These are phyloP conservation scores for Acrocephalus scirpaceus DNA, from an alignment of 2,797 vertebrate genomes.

Conservation along the genomic window DNA sequence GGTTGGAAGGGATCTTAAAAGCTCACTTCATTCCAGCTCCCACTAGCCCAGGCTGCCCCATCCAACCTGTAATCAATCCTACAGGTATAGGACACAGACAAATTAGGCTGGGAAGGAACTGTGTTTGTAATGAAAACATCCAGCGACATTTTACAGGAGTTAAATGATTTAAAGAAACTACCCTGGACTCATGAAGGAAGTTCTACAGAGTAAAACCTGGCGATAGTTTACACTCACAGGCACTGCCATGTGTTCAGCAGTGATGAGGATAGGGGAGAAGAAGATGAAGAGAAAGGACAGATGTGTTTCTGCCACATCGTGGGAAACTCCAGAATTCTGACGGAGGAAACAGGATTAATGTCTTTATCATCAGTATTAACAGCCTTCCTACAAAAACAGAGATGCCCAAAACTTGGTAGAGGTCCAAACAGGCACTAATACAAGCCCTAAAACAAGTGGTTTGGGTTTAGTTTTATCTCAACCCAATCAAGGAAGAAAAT, in stretches of 20 bases:
- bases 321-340: not conserved
- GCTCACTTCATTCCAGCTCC: not conserved
- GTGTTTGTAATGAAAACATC: not conserved
- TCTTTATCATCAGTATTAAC: not conserved
- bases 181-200: not conserved
- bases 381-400: not conserved
- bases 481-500: not conserved
- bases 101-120: not conserved
- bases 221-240: not conserved
- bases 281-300: not conserved
- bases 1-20: not conserved
- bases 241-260: not conserved
- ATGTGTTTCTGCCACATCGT: not conserved
- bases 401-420: not conserved
- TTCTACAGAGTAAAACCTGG: not conserved
- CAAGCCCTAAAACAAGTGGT: not conserved
- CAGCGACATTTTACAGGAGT: not conserved
- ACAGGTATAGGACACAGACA: not conserved
- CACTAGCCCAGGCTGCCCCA: not conserved
- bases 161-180: not conserved
- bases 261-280: not conserved
- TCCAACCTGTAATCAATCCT: not conserved
- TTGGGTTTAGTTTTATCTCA: not conserved
- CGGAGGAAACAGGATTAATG: not conserved
- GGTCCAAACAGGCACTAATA: not conserved